These are phyloP conservation scores for Serripes groenlandicus DNA, from an alignment of 2,888 invertebrate genomes.

Conservation along the genomic window DNA sequence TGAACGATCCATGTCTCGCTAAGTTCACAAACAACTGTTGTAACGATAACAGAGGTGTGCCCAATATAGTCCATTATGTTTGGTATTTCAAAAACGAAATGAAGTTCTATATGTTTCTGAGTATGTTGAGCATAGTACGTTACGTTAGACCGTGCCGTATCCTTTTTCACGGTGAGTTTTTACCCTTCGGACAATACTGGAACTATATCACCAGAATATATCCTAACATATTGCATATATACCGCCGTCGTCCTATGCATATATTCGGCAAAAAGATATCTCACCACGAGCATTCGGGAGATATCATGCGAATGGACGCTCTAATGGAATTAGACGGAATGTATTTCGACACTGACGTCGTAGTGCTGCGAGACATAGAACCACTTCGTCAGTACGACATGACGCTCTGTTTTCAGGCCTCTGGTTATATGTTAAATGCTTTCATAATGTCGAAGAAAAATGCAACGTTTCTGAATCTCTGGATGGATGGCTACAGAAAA, in stretches of 20 bases:
- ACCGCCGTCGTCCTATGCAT: slow-evolving; percentile 31
- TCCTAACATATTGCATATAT: slow-evolving; percentile 15
- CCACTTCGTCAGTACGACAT: slow-evolving; percentile 12
- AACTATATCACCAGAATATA: slow-evolving; percentile 1
- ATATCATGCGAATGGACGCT: slow-evolving; percentile 66
- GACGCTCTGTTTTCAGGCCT: slow-evolving; percentile 21
- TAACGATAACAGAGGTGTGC: slow-evolving; percentile 7
- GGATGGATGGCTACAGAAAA: slow-evolving; percentile 30
- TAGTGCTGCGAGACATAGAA: slow-evolving; percentile 18
- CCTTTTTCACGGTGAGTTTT: slow-evolving; percentile 8
- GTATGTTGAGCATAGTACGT: slow-evolving; percentile 11
- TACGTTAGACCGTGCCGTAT: neutral
- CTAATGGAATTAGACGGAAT: slow-evolving; percentile 24
- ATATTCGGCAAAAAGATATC: slow-evolving; percentile 60
- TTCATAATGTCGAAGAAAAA: slow-evolving; percentile 30
- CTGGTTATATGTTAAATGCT: slow-evolving; percentile 4
- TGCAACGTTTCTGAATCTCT: slow-evolving; percentile 18
- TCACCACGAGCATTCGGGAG: slow-evolving; percentile 67
- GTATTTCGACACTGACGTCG: slow-evolving; percentile 28
- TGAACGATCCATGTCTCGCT: neutral
- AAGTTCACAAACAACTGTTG: slow-evolving; percentile 5
- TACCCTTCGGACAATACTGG: slow-evolving; percentile 10
- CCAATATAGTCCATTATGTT: slow-evolving; percentile 12
- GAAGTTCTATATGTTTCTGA: slow-evolving; percentile 22
- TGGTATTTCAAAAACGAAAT: slow-evolving; percentile 19